Percentiles rank a stretch among this genome's conserved stretches.
Evolutionary conservation across 2,888 invertebrate species (phyloP).

Genomic region (Bhutanitis thaidina): DNA sequence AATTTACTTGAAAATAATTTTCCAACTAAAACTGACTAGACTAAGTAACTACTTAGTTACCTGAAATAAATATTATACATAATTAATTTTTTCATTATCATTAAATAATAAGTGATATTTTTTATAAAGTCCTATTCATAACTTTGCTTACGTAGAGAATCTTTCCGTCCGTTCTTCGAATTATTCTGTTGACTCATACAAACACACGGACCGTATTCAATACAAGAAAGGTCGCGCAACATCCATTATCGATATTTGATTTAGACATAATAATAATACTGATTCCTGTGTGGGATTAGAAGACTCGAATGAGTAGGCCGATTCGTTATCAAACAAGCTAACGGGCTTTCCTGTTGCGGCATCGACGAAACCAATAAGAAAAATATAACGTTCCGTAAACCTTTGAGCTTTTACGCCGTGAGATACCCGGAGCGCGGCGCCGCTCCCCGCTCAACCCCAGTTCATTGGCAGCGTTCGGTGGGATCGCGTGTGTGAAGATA

Average conservation of each 20-base stretch:
- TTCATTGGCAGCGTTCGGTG: background rate
- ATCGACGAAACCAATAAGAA: constrained; percentile 9
- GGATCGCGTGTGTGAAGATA: background rate
- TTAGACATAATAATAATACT: constrained; percentile 12
- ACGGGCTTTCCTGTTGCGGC: constrained; percentile 12
- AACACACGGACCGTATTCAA: background rate
- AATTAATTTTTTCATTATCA: no score
- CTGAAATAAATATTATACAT: no score
- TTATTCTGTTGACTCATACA: no score
- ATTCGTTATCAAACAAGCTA: constrained; percentile 9
- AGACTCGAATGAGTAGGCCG: constrained; percentile 1
- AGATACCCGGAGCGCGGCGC: background rate
- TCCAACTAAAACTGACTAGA: no score
- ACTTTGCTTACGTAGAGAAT: no score
- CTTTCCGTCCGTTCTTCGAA: no score
- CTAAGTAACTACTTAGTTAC: no score
- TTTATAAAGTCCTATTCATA: no score
- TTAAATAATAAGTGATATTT: no score
- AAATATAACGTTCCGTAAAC: constrained; percentile 3
- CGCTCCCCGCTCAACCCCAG: constrained; percentile 5
- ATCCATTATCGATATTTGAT: constrained; percentile 15
- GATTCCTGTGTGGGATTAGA: constrained; percentile 11
- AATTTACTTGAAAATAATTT: no score
- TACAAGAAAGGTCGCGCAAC: background rate
- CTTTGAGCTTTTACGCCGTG: constrained; percentile 13